Evolutionary conservation across 2,113 vertebrate species (phyloP), one percentile per base, ranked within the genome.

Genomic region (Pseudolaguvia tuberculata): DNA sequence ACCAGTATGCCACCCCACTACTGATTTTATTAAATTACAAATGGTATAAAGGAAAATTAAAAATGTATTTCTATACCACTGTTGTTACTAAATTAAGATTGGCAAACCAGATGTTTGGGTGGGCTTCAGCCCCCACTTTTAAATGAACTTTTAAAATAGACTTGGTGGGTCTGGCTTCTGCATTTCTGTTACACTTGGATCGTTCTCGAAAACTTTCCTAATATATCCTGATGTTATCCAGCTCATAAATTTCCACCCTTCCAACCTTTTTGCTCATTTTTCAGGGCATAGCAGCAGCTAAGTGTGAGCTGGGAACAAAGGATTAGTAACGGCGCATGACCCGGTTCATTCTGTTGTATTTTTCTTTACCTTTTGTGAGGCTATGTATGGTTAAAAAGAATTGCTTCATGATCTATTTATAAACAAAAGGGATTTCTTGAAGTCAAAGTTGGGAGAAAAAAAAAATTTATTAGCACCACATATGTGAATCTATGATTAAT

Each of bases 291-390:
- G 48, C 18, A 73, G 45, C 31, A 67, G 75, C 68, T 65, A 51
- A 42, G 76, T 72, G 42, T 35, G 45, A 17, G 45, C 35, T 61
- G 39, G 56, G 35, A 39, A 52, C 59, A 59, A 75, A 23, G 51
- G 52, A 29, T 31, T 10, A 4, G 39, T 45, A 47, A 65, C 47
- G 27, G 27, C 20, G 63, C 42, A 31, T 53, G 61, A 74, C 59
- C 55, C 71, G 70, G 29, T 59, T 73, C 57, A 62, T 45, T 47
- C 35, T 73, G 21, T 70, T 68, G 68, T 76, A 70, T 78, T 29
- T 53, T 78, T 67, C 69, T 53, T 47, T 17, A 81, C 73, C 81
- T 82, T 73, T 85, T 86, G 81, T 84, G 80, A 85, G 77, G 73
- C 77, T 78, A 75, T 27, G 59, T 75, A 42, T 68, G 62, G 45